Conservation (phyloP, 2,113 vertebrate species). For the Calypte anna region DNA sequence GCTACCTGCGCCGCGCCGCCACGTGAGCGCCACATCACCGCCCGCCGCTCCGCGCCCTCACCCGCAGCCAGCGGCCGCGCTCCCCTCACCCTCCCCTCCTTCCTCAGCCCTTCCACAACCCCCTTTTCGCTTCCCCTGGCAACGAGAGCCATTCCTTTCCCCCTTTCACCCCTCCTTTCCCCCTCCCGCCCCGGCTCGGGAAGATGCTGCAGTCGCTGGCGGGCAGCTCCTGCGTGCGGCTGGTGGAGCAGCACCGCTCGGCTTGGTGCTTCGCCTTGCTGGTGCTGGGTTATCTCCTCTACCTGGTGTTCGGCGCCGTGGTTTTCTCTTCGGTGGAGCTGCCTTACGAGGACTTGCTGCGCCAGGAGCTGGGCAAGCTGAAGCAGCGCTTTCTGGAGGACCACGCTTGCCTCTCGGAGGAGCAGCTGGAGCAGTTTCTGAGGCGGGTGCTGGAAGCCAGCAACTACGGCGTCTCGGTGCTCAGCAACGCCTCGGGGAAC, state of each 20-base stretch:
- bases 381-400: constrained; percentile 89
- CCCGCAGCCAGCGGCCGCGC: background rate
- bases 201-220: constrained; percentile 93
- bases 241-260: constrained; percentile 90
- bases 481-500: constrained; percentile 89
- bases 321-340: constrained; percentile 96
- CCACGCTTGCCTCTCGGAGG: constrained; percentile 87
- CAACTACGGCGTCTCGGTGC: constrained; percentile 93
- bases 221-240: constrained; percentile 87
- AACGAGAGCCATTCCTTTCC: no score
- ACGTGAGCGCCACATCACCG: constrained; percentile 77
- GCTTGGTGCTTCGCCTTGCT: constrained; percentile 89
- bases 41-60: constrained; percentile 7
- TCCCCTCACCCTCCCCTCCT: background rate
- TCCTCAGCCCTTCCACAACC: no score
- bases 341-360: constrained; percentile 91
- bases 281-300: constrained; percentile 88
- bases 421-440: constrained; percentile 88
- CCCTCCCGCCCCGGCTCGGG: background rate
- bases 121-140: background rate
- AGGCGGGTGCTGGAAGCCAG: constrained; percentile 89
- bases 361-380: constrained; percentile 86
- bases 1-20: constrained; percentile 75
- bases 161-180: background rate
- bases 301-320: constrained; percentile 93